Percentiles rank a stretch among this genome's conserved stretches.
phyloP scores from a whole-genome alignment of 2,888 invertebrate genomes.

The Drosophila mettleri region DNA sequence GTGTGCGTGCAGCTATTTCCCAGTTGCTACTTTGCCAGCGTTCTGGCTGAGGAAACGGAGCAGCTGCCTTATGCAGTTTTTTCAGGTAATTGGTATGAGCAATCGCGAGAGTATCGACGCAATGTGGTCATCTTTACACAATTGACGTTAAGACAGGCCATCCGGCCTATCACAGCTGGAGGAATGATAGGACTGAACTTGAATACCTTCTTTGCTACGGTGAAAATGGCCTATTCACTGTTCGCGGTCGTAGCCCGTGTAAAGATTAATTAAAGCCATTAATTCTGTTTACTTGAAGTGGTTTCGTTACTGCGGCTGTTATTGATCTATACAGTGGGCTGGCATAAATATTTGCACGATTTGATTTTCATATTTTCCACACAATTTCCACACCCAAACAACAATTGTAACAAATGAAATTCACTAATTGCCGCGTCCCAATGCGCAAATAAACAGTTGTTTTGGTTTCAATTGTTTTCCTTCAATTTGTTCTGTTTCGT shows the following conservation, averaged over 20 bases:
- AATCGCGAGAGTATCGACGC: conserved; percentile 30
- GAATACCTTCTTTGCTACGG: conserved; percentile 57
- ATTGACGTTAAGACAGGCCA: conserved; percentile 29
- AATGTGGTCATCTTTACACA: conserved; percentile 54
- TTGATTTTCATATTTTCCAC: conserved; percentile 30
- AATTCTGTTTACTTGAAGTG: not conserved
- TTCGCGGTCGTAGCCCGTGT: conserved; percentile 56
- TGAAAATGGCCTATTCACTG: conserved; percentile 71
- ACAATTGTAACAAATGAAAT: conserved; percentile 52
- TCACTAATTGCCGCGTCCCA: conserved; percentile 69
- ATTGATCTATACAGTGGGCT: conserved; percentile 45
- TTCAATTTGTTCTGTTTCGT: conserved; percentile 24
- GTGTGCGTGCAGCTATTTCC: conserved; percentile 62
- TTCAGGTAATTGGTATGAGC: conserved; percentile 60
- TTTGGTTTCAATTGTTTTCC: conserved; percentile 31
- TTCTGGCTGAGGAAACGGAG: conserved; percentile 36
- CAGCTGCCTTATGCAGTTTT: conserved; percentile 58
- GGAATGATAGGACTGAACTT: conserved; percentile 55
- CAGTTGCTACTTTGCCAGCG: conserved; percentile 64
- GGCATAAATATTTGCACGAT: conserved; percentile 10
- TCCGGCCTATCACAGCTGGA: conserved; percentile 50
- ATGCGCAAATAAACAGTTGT: conserved; percentile 69
- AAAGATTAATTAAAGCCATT: conserved; percentile 58
- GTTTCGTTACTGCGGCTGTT: conserved; percentile 16
- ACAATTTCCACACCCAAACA: conserved; percentile 7